Base-by-base conservation (phyloP, 2,888 invertebrate genomes). In the Cenopis cana region DNA sequence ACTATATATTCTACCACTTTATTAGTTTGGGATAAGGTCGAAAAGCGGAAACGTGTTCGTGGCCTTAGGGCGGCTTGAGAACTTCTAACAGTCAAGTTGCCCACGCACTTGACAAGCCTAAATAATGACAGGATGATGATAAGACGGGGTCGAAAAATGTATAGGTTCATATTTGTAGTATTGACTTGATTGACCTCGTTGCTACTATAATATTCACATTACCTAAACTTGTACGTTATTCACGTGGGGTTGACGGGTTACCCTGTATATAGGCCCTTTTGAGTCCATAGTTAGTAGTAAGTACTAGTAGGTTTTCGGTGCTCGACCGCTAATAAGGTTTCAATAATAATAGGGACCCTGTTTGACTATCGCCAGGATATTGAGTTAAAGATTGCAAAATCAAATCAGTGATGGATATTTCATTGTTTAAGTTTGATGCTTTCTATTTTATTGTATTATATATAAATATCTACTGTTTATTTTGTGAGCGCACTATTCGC, bases 241-340 rank as follows among this genome's bases (percentile, higher is more conserved):
- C 64, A 64, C 64, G 64, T 64, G 52, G 64, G 64, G 52, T 11
- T 54, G 54, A 20, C 52, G 64, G 64, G 64, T 64, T 38, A 64
- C 64, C 64, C 64, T 38, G 52, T 64, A 52, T 38, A n/a, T n/a
- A n/a, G n/a, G 64, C 54, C 64, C 52, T 64, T 64, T 64, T 41
- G 64, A 54, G 52, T 64, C 38, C 11, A 64, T 64, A 64, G 52
- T 54, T 64, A 24, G 24, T 55, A 29, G 29, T 29, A 61, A 38
- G 41, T 41, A 36, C 20, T 50, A 20, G 52, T 54, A 64, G 52
- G 64, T 24, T 64, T 62, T 64, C 64, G 64, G 64, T 64, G 52
- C 11, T 54, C 38, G 54, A 54, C 64, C 38, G 54, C 36, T 10
- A 9, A n/a, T 52, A 54, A 11, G 38, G 52, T 20, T 52, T 64